These are phyloP conservation scores for Pedetes capensis DNA, from an alignment of 2,113 vertebrate genomes.

Conservation along the genomic window DNA sequence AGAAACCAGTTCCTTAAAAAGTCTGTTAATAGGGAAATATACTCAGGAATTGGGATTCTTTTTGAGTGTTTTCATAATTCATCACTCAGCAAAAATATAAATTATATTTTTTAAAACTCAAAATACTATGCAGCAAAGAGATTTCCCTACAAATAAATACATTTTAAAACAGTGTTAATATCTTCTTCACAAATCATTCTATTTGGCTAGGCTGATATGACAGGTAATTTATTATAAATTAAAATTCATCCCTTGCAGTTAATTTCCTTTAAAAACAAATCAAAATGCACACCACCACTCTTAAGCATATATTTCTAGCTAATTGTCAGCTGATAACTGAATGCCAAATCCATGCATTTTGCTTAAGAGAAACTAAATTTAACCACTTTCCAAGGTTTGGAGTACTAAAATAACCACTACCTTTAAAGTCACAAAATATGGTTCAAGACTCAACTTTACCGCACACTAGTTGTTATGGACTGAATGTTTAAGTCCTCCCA, in stretches of 20 bases:
- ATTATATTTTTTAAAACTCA: conserved; percentile 27
- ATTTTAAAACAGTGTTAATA: neutral
- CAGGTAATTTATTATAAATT: neutral
- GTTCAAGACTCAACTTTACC: neutral
- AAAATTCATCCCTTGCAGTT: neutral
- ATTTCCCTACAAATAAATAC: neutral
- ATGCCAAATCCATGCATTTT: neutral
- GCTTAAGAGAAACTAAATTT: conserved; percentile 11
- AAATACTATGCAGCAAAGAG: neutral
- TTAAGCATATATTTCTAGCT: neutral
- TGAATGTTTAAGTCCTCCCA: neutral
- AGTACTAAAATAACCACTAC: neutral
- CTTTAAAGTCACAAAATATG: neutral
- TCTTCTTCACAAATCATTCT: neutral
- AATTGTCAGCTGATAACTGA: neutral
- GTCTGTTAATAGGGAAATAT: neutral
- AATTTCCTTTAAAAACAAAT: conserved; percentile 48
- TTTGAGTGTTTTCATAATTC: neutral
- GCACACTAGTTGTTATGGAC: neutral
- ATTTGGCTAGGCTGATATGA: neutral
- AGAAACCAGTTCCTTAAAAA: neutral
- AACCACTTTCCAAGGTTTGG: neutral
- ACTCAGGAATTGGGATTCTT: neutral
- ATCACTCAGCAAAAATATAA: conserved; percentile 5
- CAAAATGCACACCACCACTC: neutral